Conservation (phyloP, 92 coral and sea anemone genomes). For the Epizoanthus fatuus region DNA sequence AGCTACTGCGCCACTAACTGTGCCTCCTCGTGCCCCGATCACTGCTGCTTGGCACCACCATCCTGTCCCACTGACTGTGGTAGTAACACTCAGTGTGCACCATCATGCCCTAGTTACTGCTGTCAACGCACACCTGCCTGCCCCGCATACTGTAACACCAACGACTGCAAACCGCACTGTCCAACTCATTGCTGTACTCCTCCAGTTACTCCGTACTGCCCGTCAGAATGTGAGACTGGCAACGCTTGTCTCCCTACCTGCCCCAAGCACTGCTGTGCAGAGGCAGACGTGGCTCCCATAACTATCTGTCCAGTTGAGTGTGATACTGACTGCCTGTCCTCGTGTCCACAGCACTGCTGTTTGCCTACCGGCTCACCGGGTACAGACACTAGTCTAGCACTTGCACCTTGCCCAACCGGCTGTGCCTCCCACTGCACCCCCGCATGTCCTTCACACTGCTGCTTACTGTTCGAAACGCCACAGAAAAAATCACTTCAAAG, state of each 20-base stretch:
- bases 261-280: slow-evolving; percentile 19
- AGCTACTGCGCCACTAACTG: slow-evolving; percentile 11
- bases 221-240: too few species aligned
- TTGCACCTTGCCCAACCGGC: slow-evolving; percentile 15
- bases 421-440: neutral
- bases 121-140: neutral
- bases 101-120: slow-evolving; percentile 21
- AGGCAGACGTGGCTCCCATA: neutral
- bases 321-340: slow-evolving; percentile 14
- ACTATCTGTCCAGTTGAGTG: slow-evolving; percentile 10
- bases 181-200: slow-evolving; percentile 13
- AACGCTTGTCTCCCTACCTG: slow-evolving; percentile 9
- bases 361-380: neutral
- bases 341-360: slow-evolving; percentile 40
- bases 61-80: neutral
- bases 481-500: slow-evolving; percentile 19
- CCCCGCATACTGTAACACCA: slow-evolving; percentile 20
- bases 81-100: neutral
- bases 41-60: neutral
- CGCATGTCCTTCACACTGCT: slow-evolving; percentile 19
- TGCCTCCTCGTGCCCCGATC: slow-evolving; percentile 13
- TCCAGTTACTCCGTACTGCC: too few species aligned
- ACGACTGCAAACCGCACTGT: slow-evolving; percentile 26
- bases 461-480: slow-evolving; percentile 8
- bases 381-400: neutral